phyloP scores from a whole-genome alignment of 1,140 invertebrate genomes.

The Anagrus nilaparvatae region DNA sequence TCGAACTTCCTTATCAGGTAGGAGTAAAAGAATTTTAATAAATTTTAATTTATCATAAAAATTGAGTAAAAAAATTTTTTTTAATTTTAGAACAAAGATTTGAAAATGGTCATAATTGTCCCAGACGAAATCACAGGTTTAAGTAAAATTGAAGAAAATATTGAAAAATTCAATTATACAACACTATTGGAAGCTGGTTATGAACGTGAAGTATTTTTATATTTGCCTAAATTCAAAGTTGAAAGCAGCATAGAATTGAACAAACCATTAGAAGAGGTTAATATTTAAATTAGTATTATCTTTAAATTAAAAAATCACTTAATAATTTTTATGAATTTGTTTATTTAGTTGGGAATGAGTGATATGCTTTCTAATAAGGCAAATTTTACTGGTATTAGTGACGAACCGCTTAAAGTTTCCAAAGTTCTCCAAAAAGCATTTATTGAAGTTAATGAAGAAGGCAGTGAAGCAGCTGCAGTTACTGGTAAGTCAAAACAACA shows the following conservation, averaged over 20 bases:
- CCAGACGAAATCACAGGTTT: conserved; percentile 46
- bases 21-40: not conserved
- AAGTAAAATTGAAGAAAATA: conserved; percentile 31
- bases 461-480: conserved; percentile 47
- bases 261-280: conserved; percentile 29
- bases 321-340: not conserved
- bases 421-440: conserved; percentile 49
- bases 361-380: not conserved
- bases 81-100: conserved; percentile 33
- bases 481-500: conserved; percentile 34
- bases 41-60: not conserved
- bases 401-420: conserved; percentile 28
- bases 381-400: not conserved
- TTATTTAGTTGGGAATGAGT: conserved; percentile 34
- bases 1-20: conserved; percentile 49
- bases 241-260: conserved; percentile 32
- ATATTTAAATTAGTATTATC: conserved; percentile 1
- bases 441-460: conserved; percentile 53
- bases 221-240: conserved; percentile 37
- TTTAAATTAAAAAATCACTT: not conserved
- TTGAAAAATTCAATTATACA: conserved; percentile 29
- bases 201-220: conserved; percentile 6
- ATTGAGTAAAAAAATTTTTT: conserved; percentile 2
- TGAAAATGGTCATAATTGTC: conserved; percentile 48
- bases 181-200: conserved; percentile 10